Base-by-base conservation (phyloP, 2,113 vertebrate genomes). In the Alectura lathami region DNA sequence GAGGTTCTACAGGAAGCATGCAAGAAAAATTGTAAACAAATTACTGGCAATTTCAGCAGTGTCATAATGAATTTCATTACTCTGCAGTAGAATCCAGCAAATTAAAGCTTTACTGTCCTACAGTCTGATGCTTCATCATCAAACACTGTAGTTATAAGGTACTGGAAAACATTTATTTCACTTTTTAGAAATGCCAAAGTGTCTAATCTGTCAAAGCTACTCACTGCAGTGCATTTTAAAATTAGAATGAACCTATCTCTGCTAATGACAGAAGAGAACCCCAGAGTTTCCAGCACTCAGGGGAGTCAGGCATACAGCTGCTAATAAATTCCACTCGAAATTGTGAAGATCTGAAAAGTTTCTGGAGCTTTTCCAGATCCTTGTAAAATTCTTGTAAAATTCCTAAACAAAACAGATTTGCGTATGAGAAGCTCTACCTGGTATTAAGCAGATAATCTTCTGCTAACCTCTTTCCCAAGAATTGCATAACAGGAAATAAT, bases 271-370 rank as follows among this genome's bases (percentile, higher is more conserved):
- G 72, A 22, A 83, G 48, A 34, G 89, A 95, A 94, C 1, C 26
- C 51, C 32, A 62, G 85, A 59, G 79, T 91, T 86, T 67, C 54
- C 36, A 89, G 27, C 47, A 91, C 79, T 51, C 89, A 67, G 23
- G 29, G 34, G 78, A 91, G 17, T 40, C 47, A 80, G 83, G 5
- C 50, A 69, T 1, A 8, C 32, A 75, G 68, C 50, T 92, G 50
- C 45, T 80, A 89, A 66, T 78, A 53, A 83, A 91, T 93, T 87
- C 56, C 88, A 83, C 15, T 42, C 13, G 53, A 86, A 91, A 84
- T 22, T 47, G 29, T 45, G 47, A 11, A 85, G 59, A 82, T 84
- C 74, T 68, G 30, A 56, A 48, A 91, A 83, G 40, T 20, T 88
- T 34, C 43, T 53, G 30, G 13, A 86, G 54, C 38, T 48, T 91